A percentile compares a stretch with the other conserved stretches of the same genome.
phyloP scores from a whole-genome alignment of 2,797 vertebrate genomes.

The Rhynchotus rufescens region DNA sequence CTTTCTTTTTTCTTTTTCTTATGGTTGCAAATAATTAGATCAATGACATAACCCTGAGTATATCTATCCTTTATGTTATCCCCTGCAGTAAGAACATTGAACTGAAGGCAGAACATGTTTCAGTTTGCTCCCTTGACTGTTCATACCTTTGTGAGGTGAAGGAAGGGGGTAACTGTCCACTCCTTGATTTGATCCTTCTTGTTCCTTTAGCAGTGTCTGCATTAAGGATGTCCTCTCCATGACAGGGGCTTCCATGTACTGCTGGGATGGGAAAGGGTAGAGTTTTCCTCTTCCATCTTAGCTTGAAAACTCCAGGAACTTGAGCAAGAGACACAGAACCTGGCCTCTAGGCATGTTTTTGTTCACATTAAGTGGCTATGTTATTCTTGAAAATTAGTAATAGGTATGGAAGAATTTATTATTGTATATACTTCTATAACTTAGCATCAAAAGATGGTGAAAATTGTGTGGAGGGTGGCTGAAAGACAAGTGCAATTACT shows the following conservation, averaged over 20 bases:
- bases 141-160: not conserved
- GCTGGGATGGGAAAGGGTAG: not conserved
- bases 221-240: not conserved
- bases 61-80: not conserved
- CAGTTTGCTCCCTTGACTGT: not conserved
- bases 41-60: not conserved
- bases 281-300: not conserved
- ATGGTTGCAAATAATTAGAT: not conserved
- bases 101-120: not conserved
- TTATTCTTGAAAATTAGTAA: constrained; percentile 18
- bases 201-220: not conserved
- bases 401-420: constrained; percentile 15
- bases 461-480: constrained; percentile 10
- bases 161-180: accelerated
- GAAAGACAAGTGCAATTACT: constrained; percentile 69
- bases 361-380: not conserved
- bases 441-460: constrained; percentile 40
- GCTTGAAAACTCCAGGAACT: not conserved
- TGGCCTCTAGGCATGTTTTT: not conserved
- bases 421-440: not conserved
- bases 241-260: not conserved
- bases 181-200: not conserved
- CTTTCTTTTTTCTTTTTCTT: not conserved
- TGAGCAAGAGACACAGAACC: not conserved
- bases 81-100: not conserved